Evolutionary conservation across 2,888 invertebrate genomes (phyloP).

Genomic region (Zaprionus bogoriensis): DNA sequence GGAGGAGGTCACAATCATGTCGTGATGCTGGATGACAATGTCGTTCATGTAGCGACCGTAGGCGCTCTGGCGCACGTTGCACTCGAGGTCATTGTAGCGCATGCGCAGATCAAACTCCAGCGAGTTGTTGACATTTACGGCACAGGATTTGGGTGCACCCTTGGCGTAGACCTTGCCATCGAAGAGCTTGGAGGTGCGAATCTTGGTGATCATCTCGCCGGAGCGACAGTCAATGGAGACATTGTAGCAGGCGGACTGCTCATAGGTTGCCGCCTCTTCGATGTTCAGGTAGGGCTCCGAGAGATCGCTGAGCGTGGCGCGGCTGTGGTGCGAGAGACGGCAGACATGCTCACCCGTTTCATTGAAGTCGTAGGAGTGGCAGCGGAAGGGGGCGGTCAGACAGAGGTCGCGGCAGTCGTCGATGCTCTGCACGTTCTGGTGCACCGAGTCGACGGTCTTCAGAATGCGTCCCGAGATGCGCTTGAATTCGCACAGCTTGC

Average conservation of each 20-base stretch:
- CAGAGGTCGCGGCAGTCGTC: slow-evolving; percentile 95
- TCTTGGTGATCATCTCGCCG: slow-evolving; percentile 95
- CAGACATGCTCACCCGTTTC: slow-evolving; percentile 96
- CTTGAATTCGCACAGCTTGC: slow-evolving; percentile 96
- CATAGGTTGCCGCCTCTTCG: slow-evolving; percentile 95
- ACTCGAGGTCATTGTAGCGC: slow-evolving; percentile 95
- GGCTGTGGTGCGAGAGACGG: slow-evolving; percentile 94
- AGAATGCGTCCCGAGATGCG: slow-evolving; percentile 93
- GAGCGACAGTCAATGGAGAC: slow-evolving; percentile 95
- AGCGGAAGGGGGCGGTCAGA: slow-evolving; percentile 93
- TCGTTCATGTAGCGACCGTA: slow-evolving; percentile 93
- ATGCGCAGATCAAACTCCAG: slow-evolving; percentile 95
- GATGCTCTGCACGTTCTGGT: slow-evolving; percentile 92
- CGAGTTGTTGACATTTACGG: slow-evolving; percentile 92
- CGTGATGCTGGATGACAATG: slow-evolving; percentile 96
- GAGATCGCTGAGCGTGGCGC: slow-evolving; percentile 93
- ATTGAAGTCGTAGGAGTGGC: slow-evolving; percentile 96
- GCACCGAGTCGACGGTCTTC: slow-evolving; percentile 96
- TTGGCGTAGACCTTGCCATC: slow-evolving; percentile 97
- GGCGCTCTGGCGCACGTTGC: slow-evolving; percentile 93
- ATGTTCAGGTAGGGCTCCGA: slow-evolving; percentile 95
- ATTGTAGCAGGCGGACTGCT: slow-evolving; percentile 95
- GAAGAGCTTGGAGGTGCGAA: slow-evolving; percentile 95
- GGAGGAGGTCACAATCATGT: slow-evolving; percentile 95
- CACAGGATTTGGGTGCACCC: slow-evolving; percentile 95